Evolutionary conservation across 2,113 vertebrate genomes (phyloP).

Genomic region (Tetrax tetrax): DNA sequence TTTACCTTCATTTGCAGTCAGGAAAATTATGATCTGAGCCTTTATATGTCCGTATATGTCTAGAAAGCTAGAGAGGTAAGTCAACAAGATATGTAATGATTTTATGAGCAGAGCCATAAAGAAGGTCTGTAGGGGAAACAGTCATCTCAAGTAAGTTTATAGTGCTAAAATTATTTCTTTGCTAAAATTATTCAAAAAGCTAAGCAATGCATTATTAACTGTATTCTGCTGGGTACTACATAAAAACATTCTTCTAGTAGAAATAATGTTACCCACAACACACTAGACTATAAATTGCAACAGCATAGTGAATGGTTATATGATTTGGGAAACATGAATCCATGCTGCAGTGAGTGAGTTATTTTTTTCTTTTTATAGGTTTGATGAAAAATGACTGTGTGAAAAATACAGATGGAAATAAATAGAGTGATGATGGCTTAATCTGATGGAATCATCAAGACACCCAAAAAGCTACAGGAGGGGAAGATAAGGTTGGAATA

Average conservation of each 20-base stretch:
- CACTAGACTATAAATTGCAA: slow-evolving; percentile 56
- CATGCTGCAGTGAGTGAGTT: not conserved
- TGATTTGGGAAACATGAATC: slow-evolving; percentile 53
- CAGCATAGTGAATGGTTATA: slow-evolving; percentile 36
- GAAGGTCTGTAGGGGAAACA: not conserved
- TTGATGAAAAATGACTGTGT: not conserved
- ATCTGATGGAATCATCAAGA: not conserved
- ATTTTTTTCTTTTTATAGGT: not conserved
- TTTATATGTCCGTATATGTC: not conserved
- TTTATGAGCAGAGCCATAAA: slow-evolving; percentile 29
- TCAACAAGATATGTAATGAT: not conserved
- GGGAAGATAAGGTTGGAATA: not conserved
- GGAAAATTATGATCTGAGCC: not conserved
- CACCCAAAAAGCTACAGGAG: not conserved
- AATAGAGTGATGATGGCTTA: slow-evolving; percentile 2
- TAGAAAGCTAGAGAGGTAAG: not conserved
- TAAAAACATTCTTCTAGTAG: slow-evolving; percentile 32
- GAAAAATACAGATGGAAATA: slow-evolving; percentile 27
- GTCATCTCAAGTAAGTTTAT: slow-evolving; percentile 41
- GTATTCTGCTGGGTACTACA: slow-evolving; percentile 50
- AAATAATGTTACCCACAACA: slow-evolving; percentile 36
- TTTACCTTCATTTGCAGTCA: not conserved
- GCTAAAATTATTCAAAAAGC: slow-evolving; percentile 69
- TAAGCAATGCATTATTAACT: slow-evolving; percentile 64
- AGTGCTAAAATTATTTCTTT: slow-evolving; percentile 54